These are phyloP conservation scores for Macrotrachela quadricornifera DNA, from an alignment of 1,140 invertebrate species.

Conservation along the genomic window DNA sequence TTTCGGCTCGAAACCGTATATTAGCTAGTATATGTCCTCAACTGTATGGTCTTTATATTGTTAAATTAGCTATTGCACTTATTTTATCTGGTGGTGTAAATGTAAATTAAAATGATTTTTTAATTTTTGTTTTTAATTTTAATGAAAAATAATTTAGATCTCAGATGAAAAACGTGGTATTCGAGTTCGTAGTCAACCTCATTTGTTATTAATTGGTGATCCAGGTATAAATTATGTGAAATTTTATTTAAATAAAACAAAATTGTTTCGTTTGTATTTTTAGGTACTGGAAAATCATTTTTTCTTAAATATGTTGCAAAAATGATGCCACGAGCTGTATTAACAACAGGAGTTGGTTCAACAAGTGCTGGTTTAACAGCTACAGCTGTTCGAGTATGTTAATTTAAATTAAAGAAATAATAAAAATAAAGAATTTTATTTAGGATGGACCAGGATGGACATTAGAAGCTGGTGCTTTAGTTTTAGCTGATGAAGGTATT, in stretches of 20 bases:
- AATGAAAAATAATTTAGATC: background rate
- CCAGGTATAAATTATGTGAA: slow-evolving; percentile 37
- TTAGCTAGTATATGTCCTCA: slow-evolving; percentile 59
- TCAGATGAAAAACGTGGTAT: slow-evolving; percentile 13
- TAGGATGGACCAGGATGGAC: slow-evolving; percentile 27
- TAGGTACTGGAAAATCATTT: slow-evolving; percentile 58
- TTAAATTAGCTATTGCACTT: slow-evolving; percentile 58
- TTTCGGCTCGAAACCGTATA: slow-evolving; percentile 54
- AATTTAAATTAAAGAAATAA: background rate
- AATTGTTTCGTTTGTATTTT: no score
- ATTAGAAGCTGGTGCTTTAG: slow-evolving; percentile 26
- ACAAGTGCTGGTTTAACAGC: slow-evolving; percentile 70
- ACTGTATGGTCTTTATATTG: slow-evolving; percentile 62
- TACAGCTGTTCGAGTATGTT: slow-evolving; percentile 48
- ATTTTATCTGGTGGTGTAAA: slow-evolving; percentile 47
- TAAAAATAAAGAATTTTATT: background rate
- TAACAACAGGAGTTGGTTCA: slow-evolving; percentile 61
- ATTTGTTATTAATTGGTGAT: slow-evolving; percentile 67
- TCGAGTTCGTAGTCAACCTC: slow-evolving; percentile 48
- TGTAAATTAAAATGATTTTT: slow-evolving; percentile 12
- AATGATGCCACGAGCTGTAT: slow-evolving; percentile 46
- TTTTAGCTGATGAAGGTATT: slow-evolving; percentile 26
- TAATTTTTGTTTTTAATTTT: background rate
- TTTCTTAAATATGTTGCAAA: slow-evolving; percentile 53
- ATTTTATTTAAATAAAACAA: slow-evolving; percentile 14